Percentiles rank a stretch among this genome's conserved stretches.
Conservation (phyloP, 2,888 invertebrate genomes). For the Acrocyrtus sp. region DNA sequence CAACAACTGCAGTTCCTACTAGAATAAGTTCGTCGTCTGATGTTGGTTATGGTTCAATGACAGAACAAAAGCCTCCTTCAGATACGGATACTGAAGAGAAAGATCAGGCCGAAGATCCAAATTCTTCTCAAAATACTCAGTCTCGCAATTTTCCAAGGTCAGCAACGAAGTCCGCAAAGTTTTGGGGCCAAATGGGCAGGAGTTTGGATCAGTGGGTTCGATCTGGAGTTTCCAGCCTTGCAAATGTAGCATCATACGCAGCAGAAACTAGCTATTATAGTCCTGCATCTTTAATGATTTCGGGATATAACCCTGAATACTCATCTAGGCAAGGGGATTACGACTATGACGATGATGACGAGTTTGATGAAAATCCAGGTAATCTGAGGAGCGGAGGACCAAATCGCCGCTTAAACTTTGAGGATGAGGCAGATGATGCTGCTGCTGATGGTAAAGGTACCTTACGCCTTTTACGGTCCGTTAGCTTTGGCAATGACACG, state of each 20-base stretch:
- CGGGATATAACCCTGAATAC: slow-evolving; percentile 58
- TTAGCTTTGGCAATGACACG: slow-evolving; percentile 84
- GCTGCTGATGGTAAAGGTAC: slow-evolving; percentile 49
- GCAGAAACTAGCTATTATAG: slow-evolving; percentile 61
- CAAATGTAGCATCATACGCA: slow-evolving; percentile 57
- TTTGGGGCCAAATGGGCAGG: slow-evolving; percentile 63
- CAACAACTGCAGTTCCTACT: slow-evolving; percentile 54
- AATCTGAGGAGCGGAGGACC: slow-evolving; percentile 38
- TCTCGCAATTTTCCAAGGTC: too few species aligned
- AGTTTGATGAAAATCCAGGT: slow-evolving; percentile 51
- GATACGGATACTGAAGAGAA: slow-evolving; percentile 55
- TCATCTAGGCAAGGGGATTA: slow-evolving; percentile 27
- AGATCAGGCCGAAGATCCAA: slow-evolving; percentile 25
- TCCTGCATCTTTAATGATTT: slow-evolving; percentile 60
- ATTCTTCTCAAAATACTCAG: slow-evolving; percentile 6
- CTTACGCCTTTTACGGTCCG: slow-evolving; percentile 68
- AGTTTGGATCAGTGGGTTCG: slow-evolving; percentile 63
- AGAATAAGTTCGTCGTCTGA: slow-evolving; percentile 65
- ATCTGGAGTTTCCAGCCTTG: slow-evolving; percentile 59
- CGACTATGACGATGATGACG: slow-evolving; percentile 55
- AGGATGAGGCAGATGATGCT: slow-evolving; percentile 46
- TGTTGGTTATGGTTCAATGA: slow-evolving; percentile 69
- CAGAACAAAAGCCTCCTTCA: slow-evolving; percentile 65
- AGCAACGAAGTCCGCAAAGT: slow-evolving; percentile 57
- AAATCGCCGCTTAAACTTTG: slow-evolving; percentile 46